phyloP scores from a whole-genome alignment of 2,888 invertebrate species.

The Apamea crenata region DNA sequence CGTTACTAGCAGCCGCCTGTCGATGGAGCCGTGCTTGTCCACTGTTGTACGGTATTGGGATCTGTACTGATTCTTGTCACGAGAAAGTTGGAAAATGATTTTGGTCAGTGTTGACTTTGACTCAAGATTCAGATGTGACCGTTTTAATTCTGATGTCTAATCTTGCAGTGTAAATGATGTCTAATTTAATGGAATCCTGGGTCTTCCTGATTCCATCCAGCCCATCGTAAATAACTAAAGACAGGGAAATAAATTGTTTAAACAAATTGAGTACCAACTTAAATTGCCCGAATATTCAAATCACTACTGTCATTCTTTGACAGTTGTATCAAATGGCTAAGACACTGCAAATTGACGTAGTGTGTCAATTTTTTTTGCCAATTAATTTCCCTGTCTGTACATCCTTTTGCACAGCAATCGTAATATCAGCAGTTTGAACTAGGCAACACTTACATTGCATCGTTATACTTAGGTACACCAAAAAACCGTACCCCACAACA shows the following conservation, averaged over 20 bases:
- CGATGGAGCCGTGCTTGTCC: slow-evolving; percentile 62
- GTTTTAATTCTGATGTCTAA: too few relatives aligned
- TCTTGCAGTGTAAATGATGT: background rate
- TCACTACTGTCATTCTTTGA: background rate
- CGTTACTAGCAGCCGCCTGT: slow-evolving; percentile 70
- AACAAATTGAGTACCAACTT: background rate
- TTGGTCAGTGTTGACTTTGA: background rate
- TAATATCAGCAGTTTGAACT: background rate
- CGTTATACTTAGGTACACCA: background rate
- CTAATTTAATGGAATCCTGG: background rate
- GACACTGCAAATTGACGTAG: background rate
- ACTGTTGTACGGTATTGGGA: slow-evolving; percentile 34
- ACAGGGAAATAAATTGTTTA: background rate
- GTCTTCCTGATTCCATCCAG: too few relatives aligned
- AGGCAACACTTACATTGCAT: background rate
- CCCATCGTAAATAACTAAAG: background rate
- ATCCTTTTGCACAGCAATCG: background rate
- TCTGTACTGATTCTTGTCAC: background rate
- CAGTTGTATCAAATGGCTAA: too few relatives aligned
- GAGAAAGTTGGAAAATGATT: background rate
- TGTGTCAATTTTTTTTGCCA: background rate
- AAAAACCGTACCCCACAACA: slow-evolving; percentile 55
- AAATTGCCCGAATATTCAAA: background rate
- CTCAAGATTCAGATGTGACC: too few relatives aligned
- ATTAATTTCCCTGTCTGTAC: background rate